Evolutionary conservation across 2,888 invertebrate species (phyloP), one percentile per base, ranked within the genome.

Genomic region (Glyphotaelius pellucidus): DNA sequence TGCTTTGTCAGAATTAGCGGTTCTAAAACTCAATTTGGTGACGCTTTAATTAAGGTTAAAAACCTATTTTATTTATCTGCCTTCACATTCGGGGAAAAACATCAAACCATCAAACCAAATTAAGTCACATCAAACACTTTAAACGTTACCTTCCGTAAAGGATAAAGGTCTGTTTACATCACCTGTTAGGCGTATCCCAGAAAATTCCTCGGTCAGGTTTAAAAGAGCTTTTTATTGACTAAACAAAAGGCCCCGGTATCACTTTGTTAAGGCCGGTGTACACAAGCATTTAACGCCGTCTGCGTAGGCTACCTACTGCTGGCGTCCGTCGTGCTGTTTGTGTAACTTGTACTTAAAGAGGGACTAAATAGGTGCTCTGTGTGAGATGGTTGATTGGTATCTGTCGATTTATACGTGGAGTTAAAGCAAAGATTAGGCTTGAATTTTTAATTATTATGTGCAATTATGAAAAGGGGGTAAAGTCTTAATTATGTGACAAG

Each of bases 201-300:
- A 67, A 67, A 67, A 67, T 67, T 7, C 67, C 32, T 52, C 19
- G 32, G 67, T 30, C 35, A 12, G 9, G 52, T 87, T 87, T 87
- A 67, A 86, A 87, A 91, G 90, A 83, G 91, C 92, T 92, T 92
- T 92, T 92, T 92, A 91, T 87, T 91, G 91, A 91, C 91, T 91
- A 91, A 92, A 92, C 92, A 92, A 92, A 92, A 90, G 87, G 67
- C 38, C 35, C 80, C 80, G 89, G 92, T 87, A 87, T 89, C 81
- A 42, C 90, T 90, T 91, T 80, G 84, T 84, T 87, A 83, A 80
- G 91, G 85, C 84, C 91, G 89, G 91, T 92, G 90, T 91, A 91
- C 89, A 85, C 91, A 90, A 87, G 19, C 90, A 80, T 85, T 91
- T 91, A 90, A 67, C 83, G 52, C 32, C 32, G 87, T 87, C 87